Evolutionary conservation across 2,113 vertebrate genomes (phyloP), one percentile per base, ranked within the genome.

Genomic region (Herpetotheres cachinnans): DNA sequence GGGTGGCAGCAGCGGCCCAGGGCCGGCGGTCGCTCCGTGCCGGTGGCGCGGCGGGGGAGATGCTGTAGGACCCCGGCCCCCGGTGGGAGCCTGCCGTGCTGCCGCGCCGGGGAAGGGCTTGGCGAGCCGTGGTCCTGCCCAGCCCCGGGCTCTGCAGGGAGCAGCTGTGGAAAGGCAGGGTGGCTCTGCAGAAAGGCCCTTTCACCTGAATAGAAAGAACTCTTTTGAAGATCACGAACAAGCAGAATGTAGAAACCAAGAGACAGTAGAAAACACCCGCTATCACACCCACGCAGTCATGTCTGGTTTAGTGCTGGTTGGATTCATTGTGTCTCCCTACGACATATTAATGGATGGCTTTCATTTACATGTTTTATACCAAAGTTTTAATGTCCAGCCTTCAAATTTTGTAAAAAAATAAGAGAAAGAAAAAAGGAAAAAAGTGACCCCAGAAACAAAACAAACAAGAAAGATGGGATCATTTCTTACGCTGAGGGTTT

Each of bases 141-240:
- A 4, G 72, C 97, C 93, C 94, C 92, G 89, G 98, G 98, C 42
- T 42, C 42, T 42, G 42, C 42, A n/a, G n/a, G n/a, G n/a, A 98
- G 97, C 97, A 95, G 98, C 98, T 92, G 76, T 98, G 97, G 98
- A 98, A 96, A 96, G 94, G 86, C 98, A 98, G 14, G 96, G 98
- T 30, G 98, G 98, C 70, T 98, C 98, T 42, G 42, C 91, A 2
- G 90, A 73, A 46, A 98, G 94, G 69, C 98, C 98, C 38, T 98
- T 96, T 98, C 95, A 93, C 84, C 91, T 97, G 98, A 97, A 18
- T 86, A 95, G 88, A 30, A 74, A 93, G 83, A 47, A 73, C 71
- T 22, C 82, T 98, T 70, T 80, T 84, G 96, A 91, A 93, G 90
- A 97, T 98, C 94, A 95, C 97, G 32, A 94, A 97, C 69, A 96